phyloP scores from a whole-genome alignment of 1,140 invertebrate species.

The Plutomurus gul region DNA sequence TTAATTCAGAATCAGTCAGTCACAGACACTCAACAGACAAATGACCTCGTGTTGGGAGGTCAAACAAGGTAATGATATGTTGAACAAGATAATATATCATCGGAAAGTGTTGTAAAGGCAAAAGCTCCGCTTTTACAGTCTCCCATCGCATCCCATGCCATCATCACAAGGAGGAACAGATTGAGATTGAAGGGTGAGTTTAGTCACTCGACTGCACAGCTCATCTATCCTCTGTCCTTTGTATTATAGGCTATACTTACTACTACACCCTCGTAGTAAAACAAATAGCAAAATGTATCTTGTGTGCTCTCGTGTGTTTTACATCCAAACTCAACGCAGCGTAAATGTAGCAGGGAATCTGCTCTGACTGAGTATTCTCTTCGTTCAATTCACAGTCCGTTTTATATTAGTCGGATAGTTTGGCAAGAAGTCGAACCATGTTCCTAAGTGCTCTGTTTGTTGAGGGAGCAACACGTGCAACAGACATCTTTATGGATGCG shows the following conservation, averaged over 20 bases:
- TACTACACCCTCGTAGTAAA: neutral
- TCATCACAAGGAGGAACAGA: conserved; percentile 23
- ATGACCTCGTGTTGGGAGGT: conserved; percentile 46
- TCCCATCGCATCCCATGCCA: neutral
- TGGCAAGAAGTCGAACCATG: conserved; percentile 7
- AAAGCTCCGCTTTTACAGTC: neutral
- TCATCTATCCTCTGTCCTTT: conserved; percentile 19
- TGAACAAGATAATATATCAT: conserved; percentile 53
- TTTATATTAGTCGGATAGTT: too few relatives aligned
- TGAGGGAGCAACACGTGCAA: conserved; percentile 49
- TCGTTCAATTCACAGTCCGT: conserved; percentile 26
- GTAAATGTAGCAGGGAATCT: neutral
- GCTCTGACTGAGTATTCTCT: neutral
- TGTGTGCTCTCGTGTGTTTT: neutral
- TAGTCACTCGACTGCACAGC: neutral
- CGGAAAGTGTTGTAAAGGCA: conserved; percentile 12
- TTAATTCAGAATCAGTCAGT: conserved; percentile 51
- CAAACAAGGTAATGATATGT: conserved; percentile 54
- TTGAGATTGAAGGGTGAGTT: conserved; percentile 25
- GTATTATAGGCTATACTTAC: neutral
- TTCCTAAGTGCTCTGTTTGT: conserved; percentile 10
- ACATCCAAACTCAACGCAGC: neutral
- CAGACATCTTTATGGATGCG: conserved; percentile 54
- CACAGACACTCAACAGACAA: conserved; percentile 53
- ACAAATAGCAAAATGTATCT: too few relatives aligned